Evolutionary conservation across 2,797 vertebrate genomes (phyloP), one percentile per base, ranked within the genome.

Genomic region (Sparus aurata): DNA sequence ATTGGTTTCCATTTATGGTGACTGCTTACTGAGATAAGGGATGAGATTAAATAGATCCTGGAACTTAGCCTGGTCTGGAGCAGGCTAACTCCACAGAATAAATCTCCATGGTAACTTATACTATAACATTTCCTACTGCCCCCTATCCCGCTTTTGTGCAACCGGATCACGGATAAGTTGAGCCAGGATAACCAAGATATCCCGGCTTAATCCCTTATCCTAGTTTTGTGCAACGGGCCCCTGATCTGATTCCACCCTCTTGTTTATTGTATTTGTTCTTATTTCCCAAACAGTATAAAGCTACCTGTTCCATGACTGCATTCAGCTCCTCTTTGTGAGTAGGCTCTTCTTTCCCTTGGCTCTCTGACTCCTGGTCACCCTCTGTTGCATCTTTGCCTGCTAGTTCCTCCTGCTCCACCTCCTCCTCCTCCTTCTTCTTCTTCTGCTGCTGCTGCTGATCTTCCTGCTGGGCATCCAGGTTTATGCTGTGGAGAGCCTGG

Each of bases 401-500:
- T 3, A 75, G 34, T 30, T 86, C 64, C 41, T 77, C 86, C n/a
- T 73, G 85, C 27, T 85, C 75, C 34, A 86, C 55, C 45, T 79
- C 88, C 38, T 86, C 55, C 46, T 79, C 88, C 38, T 75, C 86
- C 46, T 85, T 61, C 49, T 85, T 61, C 49, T 81, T 69, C 34
- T 87, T 60, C 0, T 67, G 82, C 62, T 77, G 69, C 61, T 90
- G 73, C 0, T 70, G 84, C 62, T 74, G 70, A 43, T 90, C 8
- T 0, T 55, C 22, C 23, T 91, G 80, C n/a, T 85, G 88, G 20
- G 86, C 82, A 47, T 96, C 96, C 77, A 93, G 93, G 79, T 96
- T 95, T 76, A 97, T 98, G 85, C 96, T 97, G 89, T 97, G 96
- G 43, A 98, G 96, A 60, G 97, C 97, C 95, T 97, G 98, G 86